These are phyloP conservation scores for Pygoscelis antarcticus DNA, from an alignment of 2,113 vertebrate species.

Conservation along the genomic window DNA sequence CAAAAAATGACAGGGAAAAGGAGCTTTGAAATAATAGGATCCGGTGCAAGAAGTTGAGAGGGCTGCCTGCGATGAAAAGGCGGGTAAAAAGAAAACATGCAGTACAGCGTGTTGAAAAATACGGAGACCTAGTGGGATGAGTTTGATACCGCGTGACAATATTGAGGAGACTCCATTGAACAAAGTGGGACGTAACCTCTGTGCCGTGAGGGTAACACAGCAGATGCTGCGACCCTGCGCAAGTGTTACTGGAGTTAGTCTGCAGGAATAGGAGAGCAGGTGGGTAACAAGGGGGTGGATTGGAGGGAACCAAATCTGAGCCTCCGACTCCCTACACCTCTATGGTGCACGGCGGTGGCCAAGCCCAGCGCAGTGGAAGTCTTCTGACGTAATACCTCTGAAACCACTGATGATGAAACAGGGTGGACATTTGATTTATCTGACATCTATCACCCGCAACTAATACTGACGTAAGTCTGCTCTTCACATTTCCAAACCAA, in stretches of 20 bases:
- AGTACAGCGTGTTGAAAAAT: neutral
- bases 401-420: neutral
- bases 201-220: neutral
- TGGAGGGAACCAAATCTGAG: neutral
- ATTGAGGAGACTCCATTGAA: neutral
- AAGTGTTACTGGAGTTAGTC: neutral
- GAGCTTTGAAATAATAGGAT: neutral
- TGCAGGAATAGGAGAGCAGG: neutral
- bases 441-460: neutral
- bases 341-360: neutral
- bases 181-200: neutral
- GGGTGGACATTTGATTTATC: neutral
- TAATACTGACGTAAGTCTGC: neutral
- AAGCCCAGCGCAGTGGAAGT: neutral
- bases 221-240: neutral
- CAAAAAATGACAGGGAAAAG: neutral
- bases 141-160: fast-evolving
- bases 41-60: neutral
- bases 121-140: fast-evolving
- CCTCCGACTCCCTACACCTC: neutral
- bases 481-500: neutral
- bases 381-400: neutral
- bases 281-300: fast-evolving
- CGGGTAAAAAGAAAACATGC: neutral
- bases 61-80: neutral